Evolutionary conservation across 2,888 invertebrate species (phyloP), one percentile per base, ranked within the genome.

Genomic region (Chloroclysta siterata): DNA sequence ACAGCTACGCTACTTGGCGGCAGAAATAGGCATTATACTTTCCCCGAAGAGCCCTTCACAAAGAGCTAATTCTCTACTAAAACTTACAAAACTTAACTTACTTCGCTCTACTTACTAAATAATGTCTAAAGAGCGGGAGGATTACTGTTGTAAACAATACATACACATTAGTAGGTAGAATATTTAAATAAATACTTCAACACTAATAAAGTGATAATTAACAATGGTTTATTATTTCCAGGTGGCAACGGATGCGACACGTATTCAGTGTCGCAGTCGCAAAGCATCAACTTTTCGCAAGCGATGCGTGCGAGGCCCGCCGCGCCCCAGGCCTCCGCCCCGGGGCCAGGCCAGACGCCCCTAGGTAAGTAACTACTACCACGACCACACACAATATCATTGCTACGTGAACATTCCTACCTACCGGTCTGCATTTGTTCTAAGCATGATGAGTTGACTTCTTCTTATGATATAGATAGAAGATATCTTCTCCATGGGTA

Each of bases 281-380:
- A 97, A 88, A 97, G 97, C 70, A 97, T 97, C 83, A 97, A 96
- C 90, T 97, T 97, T 86, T 95, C 96, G 29, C 97, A 97, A 81
- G 96, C 96, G 79, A 89, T 96, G 84, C 92, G 95, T 60, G 93
- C 94, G 76, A 90, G 95, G 53, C 84, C 87, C 47, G 73, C 82
- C 52, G 76, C 83, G 54, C 78, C 82, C 52, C 82, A 80, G 68
- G 59, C 75, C 72, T 42, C 76, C 60, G 68, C 76, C 61, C 68
- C 76, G 41, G 78, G 72, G 17, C 79, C 72, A 36, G 81, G 71
- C 10, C 80, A 68, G 50, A 61, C 82, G 56, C 84, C 89, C 5
- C 79, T 89, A 13, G 88, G 88, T 89, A 65, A 79, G 74, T 15
- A 15, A 17, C 10, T 55, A 55, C 14, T 48, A 48, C 42, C 1